Evolutionary conservation across 2,797 vertebrate genomes (phyloP).

Genomic region (Adrianichthys oophorus): DNA sequence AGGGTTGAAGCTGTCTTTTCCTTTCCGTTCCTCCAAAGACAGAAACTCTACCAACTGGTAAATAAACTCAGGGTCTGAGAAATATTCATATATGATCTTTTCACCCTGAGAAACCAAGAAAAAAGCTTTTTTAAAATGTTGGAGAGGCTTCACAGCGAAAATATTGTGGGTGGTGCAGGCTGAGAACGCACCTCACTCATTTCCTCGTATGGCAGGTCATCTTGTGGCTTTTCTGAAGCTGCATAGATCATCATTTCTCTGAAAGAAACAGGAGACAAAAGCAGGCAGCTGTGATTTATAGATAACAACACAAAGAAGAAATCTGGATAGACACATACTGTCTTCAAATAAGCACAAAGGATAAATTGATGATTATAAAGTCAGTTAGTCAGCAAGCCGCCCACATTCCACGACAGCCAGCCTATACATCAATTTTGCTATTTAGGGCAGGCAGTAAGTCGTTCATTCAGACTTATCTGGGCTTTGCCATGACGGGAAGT

Average conservation of each 20-base stretch:
- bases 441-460: slow-evolving; percentile 67
- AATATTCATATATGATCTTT: slow-evolving; percentile 92
- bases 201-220: slow-evolving; percentile 86
- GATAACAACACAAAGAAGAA: slow-evolving; percentile 54
- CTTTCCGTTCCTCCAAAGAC: slow-evolving; percentile 96
- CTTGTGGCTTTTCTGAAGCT: slow-evolving; percentile 83
- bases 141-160: not conserved
- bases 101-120: slow-evolving; percentile 83
- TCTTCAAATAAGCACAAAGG: slow-evolving; percentile 60
- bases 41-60: slow-evolving; percentile 91
- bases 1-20: slow-evolving; percentile 98
- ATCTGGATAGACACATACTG: slow-evolving; percentile 51
- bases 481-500: slow-evolving; percentile 60
- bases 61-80: slow-evolving; percentile 90
- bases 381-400: slow-evolving; percentile 74
- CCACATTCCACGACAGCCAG: slow-evolving; percentile 29
- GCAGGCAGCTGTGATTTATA: slow-evolving; percentile 65
- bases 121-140: slow-evolving; percentile 19
- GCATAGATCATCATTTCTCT: slow-evolving; percentile 94
- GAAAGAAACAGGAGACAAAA: slow-evolving; percentile 52
- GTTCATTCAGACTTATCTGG: slow-evolving; percentile 65
- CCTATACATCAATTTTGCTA: slow-evolving; percentile 68
- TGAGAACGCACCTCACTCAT: slow-evolving; percentile 85
- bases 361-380: slow-evolving; percentile 74
- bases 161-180: slow-evolving; percentile 6